Evolutionary conservation across 2,797 vertebrate species (phyloP), one percentile per base, ranked within the genome.

Genomic region (Neostethus bicornis): DNA sequence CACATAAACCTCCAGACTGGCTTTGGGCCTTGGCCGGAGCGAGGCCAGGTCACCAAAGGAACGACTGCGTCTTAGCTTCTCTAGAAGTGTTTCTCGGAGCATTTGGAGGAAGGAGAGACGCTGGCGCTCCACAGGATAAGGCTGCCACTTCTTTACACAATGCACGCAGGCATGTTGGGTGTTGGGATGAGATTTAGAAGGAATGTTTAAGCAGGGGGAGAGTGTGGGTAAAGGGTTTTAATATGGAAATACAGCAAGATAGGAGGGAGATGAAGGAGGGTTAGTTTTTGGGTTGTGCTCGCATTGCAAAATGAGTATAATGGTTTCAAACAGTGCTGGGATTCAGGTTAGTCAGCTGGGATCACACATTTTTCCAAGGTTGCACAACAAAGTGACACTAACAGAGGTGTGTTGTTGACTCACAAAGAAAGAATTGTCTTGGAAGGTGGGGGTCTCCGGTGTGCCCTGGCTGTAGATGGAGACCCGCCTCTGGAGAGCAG

Each of bases 381-480:
- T 5, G 20, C 39, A 23, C 39, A 11, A 4, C 24, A 25, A 7
- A 12, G 19, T 9, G 3, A n/a, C 7, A 16, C 5, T n/a, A 12
- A 5, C 14, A 5, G 8, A 51, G 10, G 7, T 3, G n/a, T 37
- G 46, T n/a, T 35, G 42, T 23, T 37, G 38, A 94, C 96, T 96
- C 91, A 99, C 97, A 66, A 98, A 98, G 88, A 99, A 98, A n/a
- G 96, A 88, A 61, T 92, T 91, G 60, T 98, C 96, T 87, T 95
- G 96, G 89, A 97, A 96, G 71, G 92, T 95, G 71, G 97, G 97
- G 0, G 97, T 98, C 80, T 99, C 97, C 0, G 96, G 97, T 4
- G 96, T 96, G 65, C 95, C 95, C 90, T 98, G 97, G 89, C 96
- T 99, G 85, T 98, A 98, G 77, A 98, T 85, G 2, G 97, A 99